Evolutionary conservation across 2,797 vertebrate species (phyloP).

Genomic region (Aulostomus chinensis): DNA sequence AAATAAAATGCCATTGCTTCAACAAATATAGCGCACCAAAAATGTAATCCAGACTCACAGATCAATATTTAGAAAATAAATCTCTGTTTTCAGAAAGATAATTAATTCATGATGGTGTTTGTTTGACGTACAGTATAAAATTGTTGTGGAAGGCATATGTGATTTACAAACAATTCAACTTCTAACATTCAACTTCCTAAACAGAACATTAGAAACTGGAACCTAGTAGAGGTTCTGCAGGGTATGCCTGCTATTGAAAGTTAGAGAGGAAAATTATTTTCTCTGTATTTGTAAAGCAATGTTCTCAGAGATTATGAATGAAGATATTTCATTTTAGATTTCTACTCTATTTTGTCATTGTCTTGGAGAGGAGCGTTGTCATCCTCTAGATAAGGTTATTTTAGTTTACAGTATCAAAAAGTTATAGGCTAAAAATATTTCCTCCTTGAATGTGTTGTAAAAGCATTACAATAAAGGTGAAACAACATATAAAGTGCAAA

Average conservation of each 20-base stretch:
- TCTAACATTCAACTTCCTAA: conserved; percentile 65
- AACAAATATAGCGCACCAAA: conserved; percentile 61
- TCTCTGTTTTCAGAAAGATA: conserved; percentile 55
- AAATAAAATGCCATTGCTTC: conserved; percentile 50
- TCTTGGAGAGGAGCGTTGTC: conserved; percentile 23
- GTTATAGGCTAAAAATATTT: conserved; percentile 64
- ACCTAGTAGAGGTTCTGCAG: conserved; percentile 61
- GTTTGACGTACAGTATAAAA: conserved; percentile 81
- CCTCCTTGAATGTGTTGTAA: conserved; percentile 59
- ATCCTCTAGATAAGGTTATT: conserved; percentile 40
- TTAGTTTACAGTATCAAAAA: conserved; percentile 66
- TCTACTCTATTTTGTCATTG: conserved; percentile 29
- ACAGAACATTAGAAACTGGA: conserved; percentile 45
- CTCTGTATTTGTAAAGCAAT: no score
- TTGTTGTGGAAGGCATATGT: conserved; percentile 83
- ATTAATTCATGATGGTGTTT: conserved; percentile 60
- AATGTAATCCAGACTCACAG: conserved; percentile 46
- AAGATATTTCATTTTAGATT: conserved; percentile 26
- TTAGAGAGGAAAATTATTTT: conserved; percentile 7
- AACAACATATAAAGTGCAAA: conserved; percentile 75
- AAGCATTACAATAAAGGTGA: conserved; percentile 66
- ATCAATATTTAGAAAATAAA: conserved; percentile 51
- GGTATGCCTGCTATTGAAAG: conserved; percentile 38
- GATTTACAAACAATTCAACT: conserved; percentile 77
- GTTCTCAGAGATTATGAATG: conserved; percentile 37